Base-by-base conservation (phyloP, 2,113 vertebrate species). In the Colius striatus region DNA sequence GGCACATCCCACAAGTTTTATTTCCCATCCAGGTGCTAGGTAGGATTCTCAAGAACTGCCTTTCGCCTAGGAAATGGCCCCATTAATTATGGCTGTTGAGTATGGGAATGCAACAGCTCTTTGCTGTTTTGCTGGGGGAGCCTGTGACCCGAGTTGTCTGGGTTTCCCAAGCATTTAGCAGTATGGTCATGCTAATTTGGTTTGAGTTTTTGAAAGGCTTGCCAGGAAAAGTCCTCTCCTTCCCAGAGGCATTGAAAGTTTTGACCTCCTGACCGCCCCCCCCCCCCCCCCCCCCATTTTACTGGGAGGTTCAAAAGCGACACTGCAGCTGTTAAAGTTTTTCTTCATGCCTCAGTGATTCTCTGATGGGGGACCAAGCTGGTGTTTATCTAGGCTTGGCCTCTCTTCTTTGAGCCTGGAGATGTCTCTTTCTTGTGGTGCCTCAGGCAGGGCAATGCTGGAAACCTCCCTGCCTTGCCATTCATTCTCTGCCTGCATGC, bases 321-420 rank as follows among this genome's bases (percentile, higher is more conserved):
- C 87, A 66, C 70, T 92, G 91, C 96, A 96, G 96, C 97, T 97
- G 96, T 87, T 96, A 87, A 93, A 94, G 94, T 94, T 97, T 96
- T 94, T 83, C 92, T 96, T 97, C 83, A 93, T 58, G 94, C 89
- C 89, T 90, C 81, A 82, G 54, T 90, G 94, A 68, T 73, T 92
- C 87, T 83, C 70, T 87, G 90, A 85, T 80, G 81, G 47, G 81
- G 41, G 87, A 95, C 91, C 74, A 93, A 77, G 84, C 71, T 65
- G 58, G 76, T 96, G 94, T 95, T 97, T 96, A 89, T 90, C 88
- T 87, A 96, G 78, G 87, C 77, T 94, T 94, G 95, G 97, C 92
- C 94, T 87, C 92, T 67, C 79, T 79, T 90, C 85, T 96, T 38
- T 48, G 48, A 91, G 94, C 70, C 50, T 0, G 0, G 75, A 89